Evolutionary conservation across 2,113 vertebrate genomes (phyloP), one percentile per base, ranked within the genome.

Genomic region (Madoqua kirkii): DNA sequence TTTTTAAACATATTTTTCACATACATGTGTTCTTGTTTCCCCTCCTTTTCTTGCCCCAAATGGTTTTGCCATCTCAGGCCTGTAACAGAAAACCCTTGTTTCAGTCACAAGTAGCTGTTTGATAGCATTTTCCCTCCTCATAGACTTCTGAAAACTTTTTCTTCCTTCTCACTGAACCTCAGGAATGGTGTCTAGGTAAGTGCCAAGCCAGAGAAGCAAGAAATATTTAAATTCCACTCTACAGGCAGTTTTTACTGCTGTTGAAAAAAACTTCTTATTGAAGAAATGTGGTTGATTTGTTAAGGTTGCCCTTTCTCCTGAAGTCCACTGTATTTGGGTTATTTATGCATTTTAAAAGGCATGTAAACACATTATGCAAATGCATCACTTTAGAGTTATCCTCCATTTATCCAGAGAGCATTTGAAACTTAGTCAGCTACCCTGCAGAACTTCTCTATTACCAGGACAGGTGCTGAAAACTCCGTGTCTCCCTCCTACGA

Each of bases 151-250:
- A 88, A 59, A 12, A 85, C 85, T 83, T 94, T 94, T 95, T 62
- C 79, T 97, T 95, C 67, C 95, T 93, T 95, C 33, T 96, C 83
- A 60, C 43, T 93, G 79, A 90, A 31, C 91, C 71, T 97, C 95
- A 96, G 94, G 95, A 96, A 98, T 91, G 95, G 57, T 83, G 78
- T 97, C 52, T 74, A 96, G 93, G 93, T 89, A 94, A 81, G 59
- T 96, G 96, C 95, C 95, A 89, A 96, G 36, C 27, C 83, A 94
- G 81, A 88, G 67, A 91, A 97, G 84, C 50, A 93, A 92, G 92
- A 96, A 89, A 91, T 82, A 84, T 43, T 96, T 79, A 83, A 95
- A 93, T 78, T 92, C 19, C 6, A 13, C 43, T 45, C 91, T 96
- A 52, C 9, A 67, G 86, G 57, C 86, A 93, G 54, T 90, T 93